Conservation (phyloP, 1,140 invertebrate genomes). For the Andricus grossulariae region DNA sequence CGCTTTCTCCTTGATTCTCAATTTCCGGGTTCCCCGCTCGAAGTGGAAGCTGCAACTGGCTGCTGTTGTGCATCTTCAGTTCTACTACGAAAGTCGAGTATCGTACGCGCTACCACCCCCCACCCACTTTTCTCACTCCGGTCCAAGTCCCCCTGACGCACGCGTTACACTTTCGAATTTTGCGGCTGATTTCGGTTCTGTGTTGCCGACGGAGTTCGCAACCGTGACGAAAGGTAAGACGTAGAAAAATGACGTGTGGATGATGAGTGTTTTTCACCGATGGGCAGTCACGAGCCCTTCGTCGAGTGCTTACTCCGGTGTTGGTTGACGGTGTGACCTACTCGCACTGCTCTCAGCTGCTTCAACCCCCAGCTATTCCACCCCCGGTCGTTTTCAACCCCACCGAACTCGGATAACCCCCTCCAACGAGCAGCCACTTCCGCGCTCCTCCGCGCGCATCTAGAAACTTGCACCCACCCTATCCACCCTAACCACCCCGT, state of each 20-base stretch:
- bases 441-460: constrained; percentile 25
- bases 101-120: constrained; percentile 9
- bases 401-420: constrained; percentile 37
- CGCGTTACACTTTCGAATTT: constrained; percentile 4
- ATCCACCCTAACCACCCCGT: not conserved
- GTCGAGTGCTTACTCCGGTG: constrained; percentile 66
- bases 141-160: not conserved
- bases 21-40: not conserved
- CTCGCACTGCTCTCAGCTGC: constrained; percentile 72
- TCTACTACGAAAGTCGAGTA: not conserved
- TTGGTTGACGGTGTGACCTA: constrained; percentile 71
- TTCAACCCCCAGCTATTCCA: constrained; percentile 64
- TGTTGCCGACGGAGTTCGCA: not conserved
- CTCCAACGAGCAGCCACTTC: constrained; percentile 35
- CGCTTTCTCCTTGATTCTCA: constrained; percentile 4
- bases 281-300: constrained; percentile 56
- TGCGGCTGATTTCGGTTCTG: not conserved
- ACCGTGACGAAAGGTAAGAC: not conserved
- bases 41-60: not conserved
- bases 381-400: constrained; percentile 34
- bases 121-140: constrained; percentile 14
- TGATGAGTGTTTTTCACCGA: constrained; percentile 41
- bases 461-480: constrained; percentile 21
- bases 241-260: constrained; percentile 40
- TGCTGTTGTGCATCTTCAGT: constrained; percentile 25